Evolutionary conservation across 2,888 invertebrate genomes (phyloP).

Genomic region (Antheraea yamamai): DNA sequence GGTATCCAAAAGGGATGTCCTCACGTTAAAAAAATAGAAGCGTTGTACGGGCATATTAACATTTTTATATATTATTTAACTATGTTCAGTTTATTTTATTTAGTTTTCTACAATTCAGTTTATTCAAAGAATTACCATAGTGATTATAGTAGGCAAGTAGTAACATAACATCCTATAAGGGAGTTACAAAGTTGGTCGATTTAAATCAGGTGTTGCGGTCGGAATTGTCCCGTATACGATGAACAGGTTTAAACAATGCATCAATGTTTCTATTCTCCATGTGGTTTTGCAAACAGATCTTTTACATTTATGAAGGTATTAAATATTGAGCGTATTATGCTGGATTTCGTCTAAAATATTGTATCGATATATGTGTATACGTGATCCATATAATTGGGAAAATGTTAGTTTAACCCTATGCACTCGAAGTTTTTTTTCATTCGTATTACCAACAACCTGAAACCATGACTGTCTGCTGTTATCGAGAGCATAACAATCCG

Average conservation of each 20-base stretch:
- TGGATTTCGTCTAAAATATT: neutral
- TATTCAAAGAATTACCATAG: neutral
- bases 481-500: too few relatives aligned
- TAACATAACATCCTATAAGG: constrained; percentile 15
- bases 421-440: too few relatives aligned
- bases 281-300: constrained; percentile 12
- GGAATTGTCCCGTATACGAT: constrained; percentile 14
- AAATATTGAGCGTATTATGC: neutral
- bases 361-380: neutral
- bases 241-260: constrained; percentile 19
- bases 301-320: neutral
- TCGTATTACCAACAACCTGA: too few relatives aligned
- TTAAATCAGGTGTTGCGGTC: constrained; percentile 19
- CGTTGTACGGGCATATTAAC: too few relatives aligned
- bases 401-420: too few relatives aligned
- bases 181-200: constrained; percentile 10
- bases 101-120: too few relatives aligned
- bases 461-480: too few relatives aligned
- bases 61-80: too few relatives aligned
- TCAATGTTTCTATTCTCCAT: constrained; percentile 15
- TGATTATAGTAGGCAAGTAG: neutral
- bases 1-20: too few relatives aligned
- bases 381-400: too few relatives aligned
- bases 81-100: too few relatives aligned
- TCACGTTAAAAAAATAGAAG: too few relatives aligned